Percentiles rank a stretch among this genome's conserved stretches.
Evolutionary conservation across 1,140 invertebrate species (phyloP).

Genomic region (Drosophila murphyi): DNA sequence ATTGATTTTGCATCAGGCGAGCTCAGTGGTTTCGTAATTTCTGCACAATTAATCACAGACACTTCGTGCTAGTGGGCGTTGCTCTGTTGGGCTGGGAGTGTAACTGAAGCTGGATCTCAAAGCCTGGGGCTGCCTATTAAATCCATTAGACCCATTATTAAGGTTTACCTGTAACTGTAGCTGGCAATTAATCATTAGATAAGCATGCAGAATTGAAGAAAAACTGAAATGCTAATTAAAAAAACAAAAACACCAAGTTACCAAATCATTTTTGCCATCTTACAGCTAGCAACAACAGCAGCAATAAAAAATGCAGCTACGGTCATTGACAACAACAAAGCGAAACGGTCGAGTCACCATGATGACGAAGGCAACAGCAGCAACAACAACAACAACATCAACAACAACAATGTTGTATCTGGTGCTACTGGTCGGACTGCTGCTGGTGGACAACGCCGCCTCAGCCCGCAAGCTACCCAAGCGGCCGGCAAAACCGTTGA

Average conservation of each 20-base stretch:
- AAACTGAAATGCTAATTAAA: conserved; percentile 75
- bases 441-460: conserved; percentile 59
- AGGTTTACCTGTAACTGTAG: conserved; percentile 73
- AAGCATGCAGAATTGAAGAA: conserved; percentile 52
- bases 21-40: conserved; percentile 53
- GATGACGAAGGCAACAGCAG: conserved; percentile 45
- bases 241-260: conserved; percentile 48
- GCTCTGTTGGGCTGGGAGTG: conserved; percentile 22
- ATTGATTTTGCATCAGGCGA: conserved; percentile 72
- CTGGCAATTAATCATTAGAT: conserved; percentile 74
- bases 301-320: conserved; percentile 59
- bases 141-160: conserved; percentile 74
- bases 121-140: conserved; percentile 19
- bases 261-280: conserved; percentile 60
- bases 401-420: conserved; percentile 47
- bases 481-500: conserved; percentile 83
- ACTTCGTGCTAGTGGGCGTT: conserved; percentile 70
- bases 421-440: conserved; percentile 48
- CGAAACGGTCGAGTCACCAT: conserved; percentile 69
- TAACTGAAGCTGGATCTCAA: neutral
- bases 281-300: conserved; percentile 33
- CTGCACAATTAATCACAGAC: conserved; percentile 69
- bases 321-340: conserved; percentile 73
- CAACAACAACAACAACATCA: conserved; percentile 22
- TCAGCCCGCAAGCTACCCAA: conserved; percentile 80